Base-by-base conservation (phyloP, 2,888 invertebrate genomes). In the Helicoverpa assulta region DNA sequence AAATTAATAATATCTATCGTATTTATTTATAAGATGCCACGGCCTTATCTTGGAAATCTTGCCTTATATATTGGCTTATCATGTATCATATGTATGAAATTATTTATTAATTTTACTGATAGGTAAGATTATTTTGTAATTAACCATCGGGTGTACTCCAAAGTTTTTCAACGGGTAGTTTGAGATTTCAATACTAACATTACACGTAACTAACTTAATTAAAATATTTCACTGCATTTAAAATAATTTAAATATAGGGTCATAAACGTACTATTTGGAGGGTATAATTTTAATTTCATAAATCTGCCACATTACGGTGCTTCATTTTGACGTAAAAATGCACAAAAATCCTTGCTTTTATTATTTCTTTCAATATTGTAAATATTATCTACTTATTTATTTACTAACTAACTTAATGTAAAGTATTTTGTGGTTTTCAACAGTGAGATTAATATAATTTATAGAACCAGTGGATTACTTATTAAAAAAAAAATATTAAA, bases 401-500 rank as follows among this genome's bases (percentile, higher is more conserved):
- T 60, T 47, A 73, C 47, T 68, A 65, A 63, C 29, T 57, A 65
- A 63, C 29, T 57, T 52, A 61, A 26, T 26, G 26, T 26, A 26
- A 26, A 52, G 65, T n/a, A 12, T 43, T 40, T 12, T 57, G 54
- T 64, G 76, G 60, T 81, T 77, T 47, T 67, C 54, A 69, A 73
- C 54, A 79, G 79, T 82, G 82, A 83, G 83, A 82, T 82, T 83
- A 64, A 66, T 10, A 40, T 40, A 40, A 14, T 40, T 70, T 61
- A 47, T 55, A 63, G 62, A 64, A 69, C 47, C 16, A 53, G 16
- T 63, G 57, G 56, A 14, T 64, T 57, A 43, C 26, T 60, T 56
- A 2, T 14, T 7, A 21, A n/a, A n/a, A n/a, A n/a, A n/a, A n/a
- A n/a, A n/a, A n/a, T n/a, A 21, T 40, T 40, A 50, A 12, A 29